phyloP scores from a whole-genome alignment of 1,140 invertebrate species.

The Zeugodacus cucurbitae region DNA sequence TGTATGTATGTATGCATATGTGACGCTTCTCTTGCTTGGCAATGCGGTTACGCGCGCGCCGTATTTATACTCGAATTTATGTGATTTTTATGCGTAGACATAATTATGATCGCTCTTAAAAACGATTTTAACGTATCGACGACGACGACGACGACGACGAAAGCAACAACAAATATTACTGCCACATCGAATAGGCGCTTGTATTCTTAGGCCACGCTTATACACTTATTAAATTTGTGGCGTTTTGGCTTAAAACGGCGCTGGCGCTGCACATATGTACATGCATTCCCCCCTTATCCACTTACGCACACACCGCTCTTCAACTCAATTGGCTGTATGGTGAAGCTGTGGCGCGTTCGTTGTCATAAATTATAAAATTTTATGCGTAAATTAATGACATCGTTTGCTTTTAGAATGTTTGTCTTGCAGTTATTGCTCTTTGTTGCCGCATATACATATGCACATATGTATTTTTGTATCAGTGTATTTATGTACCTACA shows the following conservation, averaged over 20 bases:
- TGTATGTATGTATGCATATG: no score
- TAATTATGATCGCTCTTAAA: constrained; percentile 58
- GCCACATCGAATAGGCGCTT: not conserved
- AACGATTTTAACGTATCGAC: constrained; percentile 39
- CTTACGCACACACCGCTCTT: not conserved
- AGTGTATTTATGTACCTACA: not conserved
- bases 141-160: not conserved
- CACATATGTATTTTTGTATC: not conserved
- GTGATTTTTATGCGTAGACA: constrained; percentile 66
- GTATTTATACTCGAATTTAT: constrained; percentile 52
- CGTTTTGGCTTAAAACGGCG: not conserved
- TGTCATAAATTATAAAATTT: constrained; percentile 65
- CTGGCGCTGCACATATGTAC: not conserved
- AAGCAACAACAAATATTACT: not conserved
- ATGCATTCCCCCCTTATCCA: not conserved
- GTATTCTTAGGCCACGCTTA: not conserved
- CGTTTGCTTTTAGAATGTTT: constrained; percentile 48
- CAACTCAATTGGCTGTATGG: not conserved
- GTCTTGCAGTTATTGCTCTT: constrained; percentile 23
- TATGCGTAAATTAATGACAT: constrained; percentile 63
- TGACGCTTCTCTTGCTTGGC: not conserved
- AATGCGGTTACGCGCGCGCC: not conserved
- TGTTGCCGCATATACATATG: not conserved
- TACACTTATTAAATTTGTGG: not conserved
- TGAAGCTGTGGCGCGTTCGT: constrained; percentile 21